phyloP scores from a whole-genome alignment of 2,888 invertebrate genomes.

The Xestia xanthographa region DNA sequence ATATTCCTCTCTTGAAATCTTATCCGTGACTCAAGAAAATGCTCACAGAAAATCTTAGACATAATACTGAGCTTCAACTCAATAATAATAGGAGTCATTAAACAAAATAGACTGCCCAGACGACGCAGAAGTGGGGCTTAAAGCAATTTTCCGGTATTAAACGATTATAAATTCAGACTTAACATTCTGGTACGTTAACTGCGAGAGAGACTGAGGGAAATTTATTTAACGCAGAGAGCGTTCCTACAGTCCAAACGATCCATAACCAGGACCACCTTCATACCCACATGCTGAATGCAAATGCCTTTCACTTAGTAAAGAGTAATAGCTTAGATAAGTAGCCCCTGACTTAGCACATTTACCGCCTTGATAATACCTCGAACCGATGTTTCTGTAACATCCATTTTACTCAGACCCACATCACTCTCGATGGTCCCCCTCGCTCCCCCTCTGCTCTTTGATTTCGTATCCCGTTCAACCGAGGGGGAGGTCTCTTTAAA shows the following conservation, averaged over 20 bases:
- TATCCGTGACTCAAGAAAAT: constrained; percentile 25
- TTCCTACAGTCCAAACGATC: constrained; percentile 44
- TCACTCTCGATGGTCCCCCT: constrained; percentile 49
- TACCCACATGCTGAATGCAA: constrained; percentile 75
- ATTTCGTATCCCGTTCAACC: constrained; percentile 40
- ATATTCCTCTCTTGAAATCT: constrained; percentile 27
- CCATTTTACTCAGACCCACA: constrained; percentile 72
- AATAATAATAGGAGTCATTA: constrained; percentile 54
- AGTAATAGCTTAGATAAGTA: constrained; percentile 84
- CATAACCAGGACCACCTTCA: constrained; percentile 60
- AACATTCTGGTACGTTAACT: constrained; percentile 56
- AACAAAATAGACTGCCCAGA: constrained; percentile 53
- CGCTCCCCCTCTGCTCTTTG: constrained; percentile 42
- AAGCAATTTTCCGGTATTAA: constrained; percentile 61
- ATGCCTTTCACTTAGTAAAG: constrained; percentile 81
- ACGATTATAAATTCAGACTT: constrained; percentile 65
- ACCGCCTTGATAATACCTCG: constrained; percentile 79
- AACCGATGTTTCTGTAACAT: constrained; percentile 77
- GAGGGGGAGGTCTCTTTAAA: constrained; percentile 68
- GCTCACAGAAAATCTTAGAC: constrained; percentile 20
- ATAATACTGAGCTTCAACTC: constrained; percentile 30
- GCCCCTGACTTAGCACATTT: constrained; percentile 86
- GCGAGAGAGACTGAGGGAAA: constrained; percentile 47
- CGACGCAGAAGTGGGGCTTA: constrained; percentile 44
- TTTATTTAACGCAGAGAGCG: constrained; percentile 58